A percentile compares a stretch with the other conserved stretches of the same genome.
phyloP scores from a whole-genome alignment of 2,888 invertebrate species.

The Tetragnatha montana region DNA sequence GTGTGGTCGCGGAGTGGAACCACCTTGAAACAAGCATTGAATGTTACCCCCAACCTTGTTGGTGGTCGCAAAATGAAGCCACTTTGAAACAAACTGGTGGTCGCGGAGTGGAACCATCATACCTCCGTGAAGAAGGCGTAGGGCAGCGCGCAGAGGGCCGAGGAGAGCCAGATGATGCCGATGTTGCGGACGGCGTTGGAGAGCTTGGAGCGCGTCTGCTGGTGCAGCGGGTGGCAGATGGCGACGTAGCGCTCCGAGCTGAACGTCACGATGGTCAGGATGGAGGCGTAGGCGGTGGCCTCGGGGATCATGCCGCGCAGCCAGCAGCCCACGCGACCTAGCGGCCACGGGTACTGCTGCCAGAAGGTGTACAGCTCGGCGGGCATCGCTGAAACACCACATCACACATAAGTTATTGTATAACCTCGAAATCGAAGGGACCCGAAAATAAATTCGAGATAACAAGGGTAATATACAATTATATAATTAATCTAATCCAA shows the following conservation, averaged over 20 bases:
- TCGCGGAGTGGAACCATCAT: too few species aligned
- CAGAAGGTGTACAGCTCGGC: slow-evolving; percentile 77
- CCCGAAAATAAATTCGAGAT: too few species aligned
- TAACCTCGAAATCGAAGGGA: too few species aligned
- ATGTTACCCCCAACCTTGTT: too few species aligned
- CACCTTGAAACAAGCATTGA: too few species aligned
- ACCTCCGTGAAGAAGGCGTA: slow-evolving; percentile 74
- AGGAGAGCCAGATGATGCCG: slow-evolving; percentile 77
- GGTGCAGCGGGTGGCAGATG: slow-evolving; percentile 77
- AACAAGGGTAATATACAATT: too few species aligned
- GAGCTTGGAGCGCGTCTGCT: slow-evolving; percentile 74
- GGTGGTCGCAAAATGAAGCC: too few species aligned
- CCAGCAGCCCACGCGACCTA: slow-evolving; percentile 77
- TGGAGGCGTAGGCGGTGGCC: slow-evolving; percentile 78
- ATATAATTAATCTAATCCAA: too few species aligned
- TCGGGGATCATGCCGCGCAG: slow-evolving; percentile 77
- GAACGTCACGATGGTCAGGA: slow-evolving; percentile 78
- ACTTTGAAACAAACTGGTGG: too few species aligned
- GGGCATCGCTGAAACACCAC: slow-evolving; percentile 76
- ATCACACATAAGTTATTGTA: too few species aligned
- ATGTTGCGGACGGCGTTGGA: slow-evolving; percentile 76
- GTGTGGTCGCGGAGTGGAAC: too few species aligned
- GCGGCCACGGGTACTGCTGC: slow-evolving; percentile 77
- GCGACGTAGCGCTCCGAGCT: slow-evolving; percentile 76
- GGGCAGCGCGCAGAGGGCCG: slow-evolving; percentile 76